Conservation (phyloP, 2,113 vertebrate species). For the Mixornis gularis region DNA sequence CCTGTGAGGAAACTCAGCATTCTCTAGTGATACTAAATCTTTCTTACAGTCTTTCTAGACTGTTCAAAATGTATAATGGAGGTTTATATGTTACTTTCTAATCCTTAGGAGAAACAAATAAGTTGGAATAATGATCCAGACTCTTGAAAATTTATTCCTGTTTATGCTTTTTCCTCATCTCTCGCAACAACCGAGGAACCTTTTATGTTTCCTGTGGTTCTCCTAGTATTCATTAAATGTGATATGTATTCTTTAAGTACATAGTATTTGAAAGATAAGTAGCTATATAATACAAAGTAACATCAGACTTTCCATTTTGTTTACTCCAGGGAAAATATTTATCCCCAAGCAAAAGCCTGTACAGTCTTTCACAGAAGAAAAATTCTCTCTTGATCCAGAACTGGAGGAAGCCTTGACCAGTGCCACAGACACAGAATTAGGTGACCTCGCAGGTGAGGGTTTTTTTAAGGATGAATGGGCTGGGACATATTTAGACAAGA, state of each 20-base stretch:
- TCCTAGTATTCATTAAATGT: background rate
- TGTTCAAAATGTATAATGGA: background rate
- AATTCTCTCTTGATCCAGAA: constrained; percentile 90
- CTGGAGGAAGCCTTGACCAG: constrained; percentile 94
- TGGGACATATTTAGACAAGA: background rate
- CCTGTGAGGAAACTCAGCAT: background rate
- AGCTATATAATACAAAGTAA: background rate
- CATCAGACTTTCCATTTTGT: background rate
- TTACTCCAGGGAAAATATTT: constrained; percentile 84
- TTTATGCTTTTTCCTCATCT: background rate
- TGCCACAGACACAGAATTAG: constrained; percentile 92
- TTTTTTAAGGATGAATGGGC: background rate
- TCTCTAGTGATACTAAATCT: background rate
- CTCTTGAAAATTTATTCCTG: background rate
- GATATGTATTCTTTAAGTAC: background rate
- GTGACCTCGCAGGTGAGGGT: constrained; percentile 89
- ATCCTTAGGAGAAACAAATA: background rate
- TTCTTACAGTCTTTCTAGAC: background rate
- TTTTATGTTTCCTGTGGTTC: background rate
- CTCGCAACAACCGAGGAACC: background rate
- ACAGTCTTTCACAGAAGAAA: constrained; percentile 80
- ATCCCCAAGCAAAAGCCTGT: constrained; percentile 89
- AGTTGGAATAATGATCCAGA: background rate
- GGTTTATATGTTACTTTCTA: background rate
- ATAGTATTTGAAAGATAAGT: background rate